Evolutionary conservation across 2,888 invertebrate genomes (phyloP).

Genomic region (Trachelus stipa): DNA sequence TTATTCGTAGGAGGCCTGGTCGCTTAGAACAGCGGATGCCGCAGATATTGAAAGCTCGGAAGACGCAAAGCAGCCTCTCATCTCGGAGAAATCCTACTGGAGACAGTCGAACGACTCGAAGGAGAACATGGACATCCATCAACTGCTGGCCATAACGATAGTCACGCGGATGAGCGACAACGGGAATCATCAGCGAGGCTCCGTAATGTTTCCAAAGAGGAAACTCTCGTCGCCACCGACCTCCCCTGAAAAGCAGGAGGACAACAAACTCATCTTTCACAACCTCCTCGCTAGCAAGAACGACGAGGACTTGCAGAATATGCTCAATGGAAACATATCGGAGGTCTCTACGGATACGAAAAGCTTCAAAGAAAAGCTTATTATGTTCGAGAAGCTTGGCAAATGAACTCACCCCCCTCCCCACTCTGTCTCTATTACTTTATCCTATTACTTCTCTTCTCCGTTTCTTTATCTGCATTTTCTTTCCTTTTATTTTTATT

Average conservation of each 20-base stretch:
- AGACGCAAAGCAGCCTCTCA: slow-evolving; percentile 44
- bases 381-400: slow-evolving; percentile 64
- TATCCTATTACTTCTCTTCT: not conserved
- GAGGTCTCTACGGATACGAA: slow-evolving; percentile 63
- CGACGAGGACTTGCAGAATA: slow-evolving; percentile 63
- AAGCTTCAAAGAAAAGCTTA: slow-evolving; percentile 64
- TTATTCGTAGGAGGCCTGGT: slow-evolving; percentile 50
- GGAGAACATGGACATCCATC: slow-evolving; percentile 60
- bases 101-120: slow-evolving; percentile 57
- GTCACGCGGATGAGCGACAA: slow-evolving; percentile 60
- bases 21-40: slow-evolving; percentile 44
- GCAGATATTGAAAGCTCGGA: slow-evolving; percentile 47
- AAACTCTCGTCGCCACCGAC: slow-evolving; percentile 55
- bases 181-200: slow-evolving; percentile 50
- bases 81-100: slow-evolving; percentile 55
- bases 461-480: no score
- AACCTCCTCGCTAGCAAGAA: slow-evolving; percentile 57
- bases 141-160: slow-evolving; percentile 58
- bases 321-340: slow-evolving; percentile 64
- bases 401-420: slow-evolving; percentile 43
- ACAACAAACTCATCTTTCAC: slow-evolving; percentile 58
- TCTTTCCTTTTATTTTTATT: no score
- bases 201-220: slow-evolving; percentile 55
- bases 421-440: not conserved
- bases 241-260: slow-evolving; percentile 56